Base-by-base conservation (phyloP, 2,888 invertebrate species). In the Lochmaea crataegi region DNA sequence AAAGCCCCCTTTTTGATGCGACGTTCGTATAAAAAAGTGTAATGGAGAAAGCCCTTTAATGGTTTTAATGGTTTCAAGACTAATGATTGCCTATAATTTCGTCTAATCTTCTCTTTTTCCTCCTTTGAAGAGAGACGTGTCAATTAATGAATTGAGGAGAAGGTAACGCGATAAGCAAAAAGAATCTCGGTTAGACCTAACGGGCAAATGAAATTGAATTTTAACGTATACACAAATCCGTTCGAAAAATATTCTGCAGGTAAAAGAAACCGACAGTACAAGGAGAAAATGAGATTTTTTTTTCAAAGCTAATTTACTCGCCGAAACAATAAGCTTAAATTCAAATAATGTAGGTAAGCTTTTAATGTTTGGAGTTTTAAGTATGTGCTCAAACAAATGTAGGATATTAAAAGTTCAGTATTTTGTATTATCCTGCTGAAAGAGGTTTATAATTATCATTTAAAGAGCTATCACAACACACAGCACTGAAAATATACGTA, bases 61-160 rank as follows among this genome's bases (percentile, higher is more conserved):
- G 65, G 65, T 65, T 65, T 67, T 45, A 42, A 67, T 22, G 67
- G 58, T 68, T 60, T 42, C 68, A n/a, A 26, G 22, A 26, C 68
- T 68, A 68, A 58, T 68, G 56, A 68, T 68, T 68, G 68, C 45
- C 60, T 60, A 68, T 68, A 58, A 68, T 68, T 68, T 60, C 18
- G 18, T 32, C n/a, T 68, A 26, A 45, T 60, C 32, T 60, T 26
- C 45, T 60, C 58, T 22, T 22, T 9, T 45, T 22, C 7, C 7
- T 32, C 32, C 32, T 32, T 7, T 7, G 7, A 2, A 60, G 60
- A 22, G n/a, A 41, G 60, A 60, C 60, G 45, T 45, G 68, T 18
- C 68, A 58, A 60, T 60, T 68, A 60, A 68, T 68, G 57, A 68
- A 60, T 60, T 42, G 22, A 51, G n/a, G 7, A 45, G 42, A n/a